phyloP scores from a whole-genome alignment of 1,140 invertebrate genomes.

The Protaetia brevitarsis region DNA sequence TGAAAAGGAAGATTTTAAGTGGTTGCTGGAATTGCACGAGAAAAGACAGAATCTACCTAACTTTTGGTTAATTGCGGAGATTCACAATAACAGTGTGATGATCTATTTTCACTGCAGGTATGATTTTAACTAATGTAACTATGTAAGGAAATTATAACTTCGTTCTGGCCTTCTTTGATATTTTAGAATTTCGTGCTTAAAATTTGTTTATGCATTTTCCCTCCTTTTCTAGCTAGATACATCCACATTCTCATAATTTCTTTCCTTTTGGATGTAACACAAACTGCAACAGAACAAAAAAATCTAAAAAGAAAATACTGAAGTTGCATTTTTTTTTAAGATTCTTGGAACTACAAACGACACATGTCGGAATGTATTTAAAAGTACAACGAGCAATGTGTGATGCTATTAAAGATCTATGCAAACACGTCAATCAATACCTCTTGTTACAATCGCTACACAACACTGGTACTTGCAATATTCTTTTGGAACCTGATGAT shows the following conservation, averaged over 20 bases:
- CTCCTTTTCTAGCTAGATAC: too few species aligned
- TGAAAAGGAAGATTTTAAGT: conserved; percentile 62
- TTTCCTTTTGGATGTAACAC: too few species aligned
- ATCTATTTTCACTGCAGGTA: conserved; percentile 71
- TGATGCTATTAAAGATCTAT: conserved; percentile 58
- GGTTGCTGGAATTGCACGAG: conserved; percentile 56
- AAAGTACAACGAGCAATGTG: conserved; percentile 56
- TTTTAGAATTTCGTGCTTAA: too few species aligned
- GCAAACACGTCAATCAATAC: conserved; percentile 70
- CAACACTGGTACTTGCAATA: conserved; percentile 68
- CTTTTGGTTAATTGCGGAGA: conserved; percentile 73
- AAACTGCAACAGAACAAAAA: too few species aligned
- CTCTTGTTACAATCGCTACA: conserved; percentile 68
- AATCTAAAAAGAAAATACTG: not conserved
- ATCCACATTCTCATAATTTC: too few species aligned
- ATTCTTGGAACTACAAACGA: conserved; percentile 55
- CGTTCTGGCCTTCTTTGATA: too few species aligned
- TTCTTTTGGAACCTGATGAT: conserved; percentile 65
- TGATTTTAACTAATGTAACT: too few species aligned
- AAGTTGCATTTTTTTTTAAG: conserved; percentile 30
- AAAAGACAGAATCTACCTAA: conserved; percentile 59
- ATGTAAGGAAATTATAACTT: too few species aligned
- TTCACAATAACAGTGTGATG: conserved; percentile 60
- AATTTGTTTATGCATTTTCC: too few species aligned
- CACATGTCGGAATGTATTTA: conserved; percentile 54